These are phyloP conservation scores for Polia nebulosa DNA, from an alignment of 2,888 invertebrate genomes.

Conservation along the genomic window DNA sequence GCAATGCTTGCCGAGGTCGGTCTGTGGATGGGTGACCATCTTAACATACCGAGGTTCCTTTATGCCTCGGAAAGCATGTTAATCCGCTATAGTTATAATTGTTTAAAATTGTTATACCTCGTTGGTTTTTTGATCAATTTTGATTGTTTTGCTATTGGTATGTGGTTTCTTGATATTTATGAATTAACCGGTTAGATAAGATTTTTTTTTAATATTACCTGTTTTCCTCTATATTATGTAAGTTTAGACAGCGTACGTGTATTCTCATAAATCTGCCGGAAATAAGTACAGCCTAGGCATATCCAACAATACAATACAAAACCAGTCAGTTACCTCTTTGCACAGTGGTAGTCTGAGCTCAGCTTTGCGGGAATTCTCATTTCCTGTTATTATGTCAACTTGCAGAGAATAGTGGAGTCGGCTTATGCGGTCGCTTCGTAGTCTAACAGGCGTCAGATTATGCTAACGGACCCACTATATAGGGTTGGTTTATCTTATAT, in stretches of 20 bases:
- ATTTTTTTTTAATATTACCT: too few relatives aligned
- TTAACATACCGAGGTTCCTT: too few relatives aligned
- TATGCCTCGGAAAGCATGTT: too few relatives aligned
- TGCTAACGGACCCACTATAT: not conserved
- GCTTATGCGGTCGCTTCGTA: conserved; percentile 10
- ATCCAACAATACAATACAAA: conserved; percentile 6
- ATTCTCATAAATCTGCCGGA: not conserved
- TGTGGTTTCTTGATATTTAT: too few relatives aligned
- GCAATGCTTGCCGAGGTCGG: too few relatives aligned
- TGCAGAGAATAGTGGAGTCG: not conserved
- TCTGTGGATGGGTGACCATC: too few relatives aligned
- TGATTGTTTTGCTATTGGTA: too few relatives aligned
- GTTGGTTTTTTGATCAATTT: too few relatives aligned
- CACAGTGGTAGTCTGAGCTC: conserved; percentile 4
- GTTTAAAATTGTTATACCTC: too few relatives aligned
- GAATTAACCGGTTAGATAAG: too few relatives aligned
- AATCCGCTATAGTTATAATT: too few relatives aligned
- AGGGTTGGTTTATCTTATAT: not conserved
- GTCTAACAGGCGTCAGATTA: conserved; percentile 11
- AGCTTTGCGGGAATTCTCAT: conserved; percentile 37
- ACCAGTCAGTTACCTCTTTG: conserved; percentile 3
- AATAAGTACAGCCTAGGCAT: not conserved
- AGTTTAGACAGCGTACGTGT: not conserved
- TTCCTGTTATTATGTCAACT: conserved; percentile 42
- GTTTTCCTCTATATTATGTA: not conserved